Evolutionary conservation across 2,888 invertebrate genomes (phyloP).

Genomic region (Cryptocheilus praepositus): DNA sequence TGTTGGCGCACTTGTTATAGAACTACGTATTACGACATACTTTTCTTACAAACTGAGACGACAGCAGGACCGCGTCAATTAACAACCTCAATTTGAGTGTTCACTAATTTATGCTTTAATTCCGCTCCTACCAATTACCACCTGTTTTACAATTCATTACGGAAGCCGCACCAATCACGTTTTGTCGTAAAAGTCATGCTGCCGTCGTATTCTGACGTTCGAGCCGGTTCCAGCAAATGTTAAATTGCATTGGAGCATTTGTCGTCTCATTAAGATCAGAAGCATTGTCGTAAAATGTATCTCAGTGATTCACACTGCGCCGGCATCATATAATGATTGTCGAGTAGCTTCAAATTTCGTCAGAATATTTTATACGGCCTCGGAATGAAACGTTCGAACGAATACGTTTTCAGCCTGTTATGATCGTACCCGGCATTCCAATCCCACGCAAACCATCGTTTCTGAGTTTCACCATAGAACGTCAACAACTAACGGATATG

Average conservation of each 20-base stretch:
- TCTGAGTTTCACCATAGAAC: conserved; percentile 53
- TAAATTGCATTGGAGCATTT: too few species aligned
- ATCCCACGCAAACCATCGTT: conserved; percentile 63
- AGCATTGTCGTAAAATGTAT: not conserved
- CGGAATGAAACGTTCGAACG: too few species aligned
- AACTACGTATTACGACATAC: conserved; percentile 24
- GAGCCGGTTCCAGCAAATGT: too few species aligned
- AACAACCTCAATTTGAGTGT: conserved; percentile 10
- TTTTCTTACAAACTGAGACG: conserved; percentile 16
- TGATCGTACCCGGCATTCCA: conserved; percentile 66
- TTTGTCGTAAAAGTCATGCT: too few species aligned
- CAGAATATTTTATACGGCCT: too few species aligned
- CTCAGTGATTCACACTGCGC: not conserved
- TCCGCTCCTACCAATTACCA: conserved; percentile 25
- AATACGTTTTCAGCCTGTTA: conserved; percentile 48
- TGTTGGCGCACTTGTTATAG: conserved; percentile 25
- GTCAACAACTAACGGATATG: conserved; percentile 40
- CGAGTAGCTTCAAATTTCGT: too few species aligned
- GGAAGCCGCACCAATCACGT: too few species aligned
- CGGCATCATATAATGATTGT: too few species aligned
- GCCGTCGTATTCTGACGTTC: not conserved
- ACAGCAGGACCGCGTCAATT: conserved; percentile 24
- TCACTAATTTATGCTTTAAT: conserved; percentile 27
- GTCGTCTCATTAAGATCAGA: not conserved
- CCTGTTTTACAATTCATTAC: conserved; percentile 19